Evolutionary conservation across 2,797 vertebrate genomes (phyloP).

Genomic region (Melanotaenia boesemani): DNA sequence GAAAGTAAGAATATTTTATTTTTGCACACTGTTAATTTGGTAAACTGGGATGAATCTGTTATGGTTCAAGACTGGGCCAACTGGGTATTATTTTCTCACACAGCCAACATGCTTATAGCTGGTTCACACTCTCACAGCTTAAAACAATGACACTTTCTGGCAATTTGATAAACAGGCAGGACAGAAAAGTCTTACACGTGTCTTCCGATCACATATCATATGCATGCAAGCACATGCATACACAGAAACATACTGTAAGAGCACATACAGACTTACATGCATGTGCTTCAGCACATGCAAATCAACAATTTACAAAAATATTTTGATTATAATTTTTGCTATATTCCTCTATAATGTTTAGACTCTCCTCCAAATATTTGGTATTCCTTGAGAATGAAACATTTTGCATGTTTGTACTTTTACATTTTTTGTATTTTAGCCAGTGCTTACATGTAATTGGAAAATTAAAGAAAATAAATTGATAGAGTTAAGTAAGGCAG

Average conservation of each 20-base stretch:
- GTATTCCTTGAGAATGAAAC: constrained; percentile 28
- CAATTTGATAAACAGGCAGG: constrained; percentile 30
- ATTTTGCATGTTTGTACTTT: not conserved
- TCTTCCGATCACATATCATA: constrained; percentile 49
- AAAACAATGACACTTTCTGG: constrained; percentile 41
- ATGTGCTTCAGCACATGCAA: constrained; percentile 43
- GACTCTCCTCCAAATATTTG: constrained; percentile 30
- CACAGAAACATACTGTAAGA: not conserved
- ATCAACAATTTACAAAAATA: constrained; percentile 57
- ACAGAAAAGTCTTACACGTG: constrained; percentile 25
- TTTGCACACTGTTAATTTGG: constrained; percentile 6
- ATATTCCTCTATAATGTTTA: constrained; percentile 9
- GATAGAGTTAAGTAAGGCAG: constrained; percentile 64
- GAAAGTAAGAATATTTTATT: constrained; percentile 12
- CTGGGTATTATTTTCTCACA: constrained; percentile 6
- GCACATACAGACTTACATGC: constrained; percentile 45
- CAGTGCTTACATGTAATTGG: constrained; percentile 11
- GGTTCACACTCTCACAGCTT: constrained; percentile 23
- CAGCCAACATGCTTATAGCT: constrained; percentile 61
- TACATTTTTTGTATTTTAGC: not conserved
- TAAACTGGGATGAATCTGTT: not conserved
- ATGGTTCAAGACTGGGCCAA: not conserved
- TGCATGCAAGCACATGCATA: constrained; percentile 65
- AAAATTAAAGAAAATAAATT: constrained; percentile 20
- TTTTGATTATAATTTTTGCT: not conserved